These are phyloP conservation scores for Conistra vaccinii DNA, from an alignment of 2,888 invertebrate species.

Conservation along the genomic window DNA sequence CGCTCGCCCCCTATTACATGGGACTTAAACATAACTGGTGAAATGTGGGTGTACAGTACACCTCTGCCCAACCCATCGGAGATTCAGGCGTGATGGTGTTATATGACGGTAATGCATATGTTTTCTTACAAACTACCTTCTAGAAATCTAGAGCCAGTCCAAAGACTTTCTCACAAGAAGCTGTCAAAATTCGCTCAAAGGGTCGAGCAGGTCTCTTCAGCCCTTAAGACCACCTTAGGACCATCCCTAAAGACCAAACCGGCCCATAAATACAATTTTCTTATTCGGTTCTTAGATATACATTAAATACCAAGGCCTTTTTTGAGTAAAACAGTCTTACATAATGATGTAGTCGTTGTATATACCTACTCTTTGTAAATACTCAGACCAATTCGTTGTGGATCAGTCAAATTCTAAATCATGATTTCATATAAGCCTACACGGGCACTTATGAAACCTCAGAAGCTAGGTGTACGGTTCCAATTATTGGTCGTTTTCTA, in stretches of 20 bases:
- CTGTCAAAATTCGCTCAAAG: too few species aligned
- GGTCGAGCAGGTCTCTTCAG: background rate
- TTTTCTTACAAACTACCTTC: background rate
- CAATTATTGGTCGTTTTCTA: too few species aligned
- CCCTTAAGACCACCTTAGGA: background rate
- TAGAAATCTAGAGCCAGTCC: background rate
- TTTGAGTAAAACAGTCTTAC: constrained; percentile 1
- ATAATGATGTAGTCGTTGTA: constrained; percentile 2
- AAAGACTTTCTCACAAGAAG: background rate
- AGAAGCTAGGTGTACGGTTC: too few species aligned
- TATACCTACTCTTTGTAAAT: constrained; percentile 1
- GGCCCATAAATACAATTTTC: background rate
- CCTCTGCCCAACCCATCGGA: background rate
- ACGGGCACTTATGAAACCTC: too few species aligned
- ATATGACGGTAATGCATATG: background rate
- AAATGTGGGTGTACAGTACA: background rate
- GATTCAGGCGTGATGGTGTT: background rate
- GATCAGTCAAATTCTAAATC: background rate
- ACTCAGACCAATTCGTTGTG: background rate
- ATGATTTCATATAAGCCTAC: too few species aligned
- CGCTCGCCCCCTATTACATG: background rate
- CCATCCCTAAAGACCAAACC: background rate
- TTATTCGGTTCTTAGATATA: background rate
- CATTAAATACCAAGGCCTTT: background rate
- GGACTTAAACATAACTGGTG: background rate